Evolutionary conservation across 1,140 invertebrate genomes (phyloP).

Genomic region (Pissodes strobi): DNA sequence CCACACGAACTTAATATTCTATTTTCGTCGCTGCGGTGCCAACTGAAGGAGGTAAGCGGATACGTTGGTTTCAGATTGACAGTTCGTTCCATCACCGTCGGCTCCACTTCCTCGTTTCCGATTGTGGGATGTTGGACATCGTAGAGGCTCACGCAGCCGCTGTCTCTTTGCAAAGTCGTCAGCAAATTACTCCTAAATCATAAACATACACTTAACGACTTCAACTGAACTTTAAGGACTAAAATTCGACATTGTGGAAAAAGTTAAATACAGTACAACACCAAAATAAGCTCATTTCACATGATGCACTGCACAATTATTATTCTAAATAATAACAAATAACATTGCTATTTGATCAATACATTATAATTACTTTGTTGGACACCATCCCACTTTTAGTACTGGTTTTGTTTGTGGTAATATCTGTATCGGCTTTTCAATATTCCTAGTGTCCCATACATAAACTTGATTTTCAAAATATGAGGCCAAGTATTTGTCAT

Average conservation of each 20-base stretch:
- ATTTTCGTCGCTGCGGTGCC: conserved; percentile 81
- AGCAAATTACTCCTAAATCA: conserved; percentile 75
- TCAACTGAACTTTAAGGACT: too few relatives aligned
- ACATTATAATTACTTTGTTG: conserved; percentile 85
- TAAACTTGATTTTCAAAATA: conserved; percentile 79
- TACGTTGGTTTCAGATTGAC: conserved; percentile 62
- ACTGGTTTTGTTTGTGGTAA: conserved; percentile 72
- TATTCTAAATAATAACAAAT: conserved; percentile 6
- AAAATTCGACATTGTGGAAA: too few relatives aligned
- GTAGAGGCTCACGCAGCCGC: conserved; percentile 69
- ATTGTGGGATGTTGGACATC: conserved; percentile 78
- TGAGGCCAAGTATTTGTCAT: conserved; percentile 79
- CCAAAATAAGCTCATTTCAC: too few relatives aligned
- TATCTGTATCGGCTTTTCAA: conserved; percentile 81
- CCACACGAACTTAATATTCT: conserved; percentile 64
- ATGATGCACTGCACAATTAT: too few relatives aligned
- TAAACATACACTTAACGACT: too few relatives aligned
- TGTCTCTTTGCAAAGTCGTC: conserved; percentile 75
- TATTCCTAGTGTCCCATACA: conserved; percentile 86
- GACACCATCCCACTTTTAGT: conserved; percentile 83
- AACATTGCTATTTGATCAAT: too few relatives aligned
- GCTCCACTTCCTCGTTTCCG: conserved; percentile 73
- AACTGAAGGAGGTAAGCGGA: conserved; percentile 74
- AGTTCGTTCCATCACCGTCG: conserved; percentile 74
- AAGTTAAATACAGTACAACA: too few relatives aligned